These are phyloP conservation scores for Yoshiicerus persimilis DNA, from an alignment of 1,140 invertebrate species.

Conservation along the genomic window DNA sequence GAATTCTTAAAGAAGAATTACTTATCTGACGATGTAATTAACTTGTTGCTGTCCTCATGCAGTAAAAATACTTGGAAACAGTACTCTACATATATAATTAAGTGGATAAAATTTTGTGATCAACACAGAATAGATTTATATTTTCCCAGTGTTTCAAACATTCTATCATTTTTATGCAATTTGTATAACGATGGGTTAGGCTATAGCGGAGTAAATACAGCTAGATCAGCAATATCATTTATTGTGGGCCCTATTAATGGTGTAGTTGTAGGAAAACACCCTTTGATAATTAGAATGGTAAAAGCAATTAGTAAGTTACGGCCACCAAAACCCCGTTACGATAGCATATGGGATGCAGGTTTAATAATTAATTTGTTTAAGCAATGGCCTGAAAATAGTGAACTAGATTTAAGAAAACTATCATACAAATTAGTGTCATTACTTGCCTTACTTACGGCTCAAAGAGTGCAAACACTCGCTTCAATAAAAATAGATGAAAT, in stretches of 20 bases:
- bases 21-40: neutral
- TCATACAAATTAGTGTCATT: neutral
- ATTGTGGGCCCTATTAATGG: neutral
- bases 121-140: neutral
- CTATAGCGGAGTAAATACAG: neutral
- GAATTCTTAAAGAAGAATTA: neutral
- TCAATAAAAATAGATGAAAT: neutral
- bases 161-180: neutral
- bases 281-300: neutral
- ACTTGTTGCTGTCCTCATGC: neutral
- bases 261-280: neutral
- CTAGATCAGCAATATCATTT: neutral
- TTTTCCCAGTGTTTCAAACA: neutral
- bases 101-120: no score
- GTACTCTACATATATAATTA: no score
- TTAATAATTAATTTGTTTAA: neutral
- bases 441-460: neutral
- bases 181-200: neutral
- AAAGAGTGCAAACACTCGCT: constrained; percentile 6
- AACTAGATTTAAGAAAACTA: neutral
- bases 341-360: neutral
- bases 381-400: neutral
- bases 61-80: neutral
- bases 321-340: neutral
- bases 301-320: neutral